Evolutionary conservation across 2,113 vertebrate genomes (phyloP).

Genomic region (Bettongia penicillata): DNA sequence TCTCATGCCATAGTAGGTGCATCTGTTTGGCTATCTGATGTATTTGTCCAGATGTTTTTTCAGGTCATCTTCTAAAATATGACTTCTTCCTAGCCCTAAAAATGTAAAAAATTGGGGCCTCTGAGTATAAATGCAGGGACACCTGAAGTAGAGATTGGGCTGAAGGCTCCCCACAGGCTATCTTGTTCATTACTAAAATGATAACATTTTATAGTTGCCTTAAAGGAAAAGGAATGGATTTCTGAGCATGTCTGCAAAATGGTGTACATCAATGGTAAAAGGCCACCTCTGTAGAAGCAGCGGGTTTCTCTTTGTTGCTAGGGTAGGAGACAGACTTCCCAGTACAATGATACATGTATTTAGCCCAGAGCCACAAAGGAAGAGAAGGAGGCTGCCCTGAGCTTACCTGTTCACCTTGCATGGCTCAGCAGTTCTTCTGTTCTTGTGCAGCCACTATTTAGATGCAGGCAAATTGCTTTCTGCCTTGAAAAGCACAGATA

Average conservation of each 20-base stretch:
- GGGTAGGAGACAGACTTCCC: background rate
- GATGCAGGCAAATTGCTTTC: background rate
- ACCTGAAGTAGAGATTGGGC: background rate
- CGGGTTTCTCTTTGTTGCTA: background rate
- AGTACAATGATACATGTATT: background rate
- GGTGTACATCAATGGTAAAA: fast-evolving
- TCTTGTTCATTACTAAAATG: background rate
- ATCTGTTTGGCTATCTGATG: fast-evolving
- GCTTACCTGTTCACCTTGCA: background rate
- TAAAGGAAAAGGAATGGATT: fast-evolving
- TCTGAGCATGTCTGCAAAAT: background rate
- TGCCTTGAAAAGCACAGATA: background rate
- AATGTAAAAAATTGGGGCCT: background rate
- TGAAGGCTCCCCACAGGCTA: background rate
- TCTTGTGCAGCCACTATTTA: background rate
- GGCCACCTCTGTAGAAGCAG: fast-evolving
- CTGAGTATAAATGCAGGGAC: background rate
- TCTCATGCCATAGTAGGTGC: fast-evolving
- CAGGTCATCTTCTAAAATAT: no score
- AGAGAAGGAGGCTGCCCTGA: background rate
- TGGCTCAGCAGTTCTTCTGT: background rate
- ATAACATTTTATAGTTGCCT: background rate
- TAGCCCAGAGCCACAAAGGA: background rate
- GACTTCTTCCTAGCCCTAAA: background rate
- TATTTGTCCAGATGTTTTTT: fast-evolving